These are phyloP conservation scores for Petaurus breviceps DNA, from an alignment of 2,113 vertebrate genomes.

Conservation along the genomic window DNA sequence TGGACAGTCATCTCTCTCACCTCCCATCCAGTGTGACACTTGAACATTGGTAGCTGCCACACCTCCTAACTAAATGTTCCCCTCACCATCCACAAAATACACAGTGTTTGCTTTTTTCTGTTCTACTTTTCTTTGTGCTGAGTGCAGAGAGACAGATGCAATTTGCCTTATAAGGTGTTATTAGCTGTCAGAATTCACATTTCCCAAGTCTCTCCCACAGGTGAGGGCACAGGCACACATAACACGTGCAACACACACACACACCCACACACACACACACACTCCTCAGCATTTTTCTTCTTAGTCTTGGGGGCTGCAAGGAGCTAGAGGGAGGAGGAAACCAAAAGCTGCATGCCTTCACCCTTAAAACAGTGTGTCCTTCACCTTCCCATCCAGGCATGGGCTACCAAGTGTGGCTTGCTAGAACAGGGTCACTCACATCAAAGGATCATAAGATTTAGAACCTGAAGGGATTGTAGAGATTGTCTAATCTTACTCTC, in stretches of 20 bases:
- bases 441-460: not conserved
- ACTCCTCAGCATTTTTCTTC: not conserved
- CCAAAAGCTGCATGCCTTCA: not conserved
- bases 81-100: not conserved
- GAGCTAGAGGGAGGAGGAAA: not conserved
- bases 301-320: not conserved
- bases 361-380: not conserved
- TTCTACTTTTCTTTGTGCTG: not conserved
- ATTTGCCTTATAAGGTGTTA: not conserved
- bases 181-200: not conserved
- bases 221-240: not conserved
- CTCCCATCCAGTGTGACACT: not conserved
- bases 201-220: not conserved
- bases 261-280: not conserved
- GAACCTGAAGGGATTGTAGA: not conserved
- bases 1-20: not conserved
- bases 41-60: not conserved
- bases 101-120: not conserved
- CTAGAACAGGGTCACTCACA: not conserved
- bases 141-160: not conserved
- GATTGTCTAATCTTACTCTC: not conserved
- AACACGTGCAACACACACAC: not conserved
- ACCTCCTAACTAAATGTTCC: not conserved
- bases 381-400: not conserved
- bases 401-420: not conserved